Conservation (phyloP, 2,888 invertebrate genomes). For the Biston betularia region DNA sequence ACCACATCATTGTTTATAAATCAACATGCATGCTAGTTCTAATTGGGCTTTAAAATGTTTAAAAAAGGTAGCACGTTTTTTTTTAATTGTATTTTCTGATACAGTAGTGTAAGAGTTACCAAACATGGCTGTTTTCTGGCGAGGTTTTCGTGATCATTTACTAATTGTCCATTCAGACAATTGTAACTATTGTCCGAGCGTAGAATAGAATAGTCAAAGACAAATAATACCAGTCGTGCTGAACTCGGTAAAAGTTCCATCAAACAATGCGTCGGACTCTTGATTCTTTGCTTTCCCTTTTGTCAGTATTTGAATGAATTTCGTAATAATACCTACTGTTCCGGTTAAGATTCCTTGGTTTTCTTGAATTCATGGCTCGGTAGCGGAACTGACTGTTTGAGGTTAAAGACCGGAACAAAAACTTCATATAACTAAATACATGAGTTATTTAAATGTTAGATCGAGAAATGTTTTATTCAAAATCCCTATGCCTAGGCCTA, state of each 20-base stretch:
- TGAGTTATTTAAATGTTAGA: not conserved
- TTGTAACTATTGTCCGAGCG: constrained; percentile 67
- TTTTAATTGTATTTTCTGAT: not conserved
- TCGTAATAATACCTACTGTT: constrained; percentile 53
- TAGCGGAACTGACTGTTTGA: constrained; percentile 34
- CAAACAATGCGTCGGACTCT: constrained; percentile 70
- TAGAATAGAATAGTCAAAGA: constrained; percentile 62
- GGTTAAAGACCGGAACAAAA: constrained; percentile 30
- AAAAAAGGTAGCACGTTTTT: not conserved
- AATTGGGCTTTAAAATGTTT: not conserved
- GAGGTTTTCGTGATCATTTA: constrained; percentile 57
- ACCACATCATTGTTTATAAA: no score
- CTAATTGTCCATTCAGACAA: constrained; percentile 72
- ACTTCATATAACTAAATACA: not conserved
- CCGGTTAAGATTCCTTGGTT: constrained; percentile 53
- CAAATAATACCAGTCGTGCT: constrained; percentile 68
- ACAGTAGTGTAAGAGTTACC: constrained; percentile 13
- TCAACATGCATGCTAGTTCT: no score
- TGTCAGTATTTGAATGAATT: constrained; percentile 62
- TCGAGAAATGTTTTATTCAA: no score
- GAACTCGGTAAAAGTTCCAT: constrained; percentile 67
- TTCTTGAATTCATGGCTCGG: constrained; percentile 34
- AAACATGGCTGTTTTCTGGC: constrained; percentile 12
- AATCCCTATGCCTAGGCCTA: no score
- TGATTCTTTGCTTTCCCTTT: constrained; percentile 77